A percentile compares a stretch with the other conserved stretches of the same genome.
Evolutionary conservation across 2,797 vertebrate genomes (phyloP).

Genomic region (Lepilemur septentrionalis): DNA sequence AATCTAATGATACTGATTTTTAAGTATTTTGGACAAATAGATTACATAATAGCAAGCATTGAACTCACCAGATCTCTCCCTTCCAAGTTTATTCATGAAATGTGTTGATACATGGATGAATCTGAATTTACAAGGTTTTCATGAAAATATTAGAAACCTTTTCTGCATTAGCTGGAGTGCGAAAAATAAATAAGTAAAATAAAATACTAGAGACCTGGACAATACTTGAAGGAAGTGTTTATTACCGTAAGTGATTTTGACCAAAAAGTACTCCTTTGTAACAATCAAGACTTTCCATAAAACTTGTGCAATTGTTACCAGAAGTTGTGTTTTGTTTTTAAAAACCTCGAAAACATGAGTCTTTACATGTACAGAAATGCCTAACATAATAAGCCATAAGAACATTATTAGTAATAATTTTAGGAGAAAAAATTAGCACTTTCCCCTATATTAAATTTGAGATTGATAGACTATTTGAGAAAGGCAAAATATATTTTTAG

Average conservation of each 20-base stretch:
- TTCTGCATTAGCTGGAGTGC: too few species aligned
- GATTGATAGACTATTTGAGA: not conserved
- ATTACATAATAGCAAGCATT: not conserved
- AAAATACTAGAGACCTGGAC: not conserved
- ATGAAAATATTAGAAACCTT: not conserved
- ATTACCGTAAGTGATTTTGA: not conserved
- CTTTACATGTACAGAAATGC: not conserved
- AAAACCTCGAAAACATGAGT: conserved; percentile 8
- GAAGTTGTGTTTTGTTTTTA: conserved; percentile 29
- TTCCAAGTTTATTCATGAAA: conserved; percentile 35
- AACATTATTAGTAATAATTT: not conserved
- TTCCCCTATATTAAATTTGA: conserved; percentile 27
- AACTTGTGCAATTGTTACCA: not conserved
- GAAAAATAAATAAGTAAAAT: not conserved
- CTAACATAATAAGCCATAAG: not conserved
- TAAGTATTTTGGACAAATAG: not conserved
- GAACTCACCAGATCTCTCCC: not conserved
- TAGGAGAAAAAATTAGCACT: not conserved
- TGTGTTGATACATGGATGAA: not conserved
- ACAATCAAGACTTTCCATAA: not conserved
- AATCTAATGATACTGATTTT: not conserved
- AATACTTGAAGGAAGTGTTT: not conserved
- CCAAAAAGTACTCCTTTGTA: not conserved
- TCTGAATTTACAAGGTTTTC: conserved; percentile 7
- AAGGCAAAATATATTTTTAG: conserved; percentile 34